Evolutionary conservation across 2,888 invertebrate species (phyloP), one percentile per base, ranked within the genome.

Genomic region (Chrysodeixis includens): DNA sequence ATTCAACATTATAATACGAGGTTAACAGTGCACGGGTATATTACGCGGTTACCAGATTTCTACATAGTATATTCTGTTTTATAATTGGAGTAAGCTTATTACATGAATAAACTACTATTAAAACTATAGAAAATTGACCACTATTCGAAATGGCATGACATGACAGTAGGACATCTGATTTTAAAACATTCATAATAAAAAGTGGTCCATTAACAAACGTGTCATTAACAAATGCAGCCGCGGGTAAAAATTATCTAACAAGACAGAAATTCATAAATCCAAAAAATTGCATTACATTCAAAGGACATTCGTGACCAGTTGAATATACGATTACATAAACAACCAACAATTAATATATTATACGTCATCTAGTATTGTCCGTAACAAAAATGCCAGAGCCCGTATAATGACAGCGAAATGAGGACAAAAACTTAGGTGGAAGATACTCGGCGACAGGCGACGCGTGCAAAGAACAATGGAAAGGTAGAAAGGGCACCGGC

Each of bases 391-490:
- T 62, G 56, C 58, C 58, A 12, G 16, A 14, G 6, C 35, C 20
- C 40, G 53, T 49, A 53, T 58, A 40, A 18, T 52, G 54, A 52
- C 8, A 46, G 35, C n/a, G 9, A 49, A 52, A 57, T 60, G 52
- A 55, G 52, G 64, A 76, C 56, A 53, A 56, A 32, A 68, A 68
- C 32, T 61, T 73, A 56, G 55, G 66, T 61, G 55, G 53, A 54
- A 66, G 58, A 58, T 69, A 61, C 54, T 65, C 53, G 52, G 14
- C 22, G 57, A 46, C 57, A 54, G 52, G 54, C 26, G 44, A 63
- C 52, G 68, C 58, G 56, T 58, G 63, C 62, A 73, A 59, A 64
- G 65, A 62, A 73, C 67, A 78, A 79, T 73, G 57, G 18, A 44
- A 53, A 61, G 52, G 52, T 73, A 60, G 18, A 44, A 53, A 61